Evolutionary conservation across 2,113 vertebrate genomes (phyloP).

Genomic region (Romanogobio albipinnatus): DNA sequence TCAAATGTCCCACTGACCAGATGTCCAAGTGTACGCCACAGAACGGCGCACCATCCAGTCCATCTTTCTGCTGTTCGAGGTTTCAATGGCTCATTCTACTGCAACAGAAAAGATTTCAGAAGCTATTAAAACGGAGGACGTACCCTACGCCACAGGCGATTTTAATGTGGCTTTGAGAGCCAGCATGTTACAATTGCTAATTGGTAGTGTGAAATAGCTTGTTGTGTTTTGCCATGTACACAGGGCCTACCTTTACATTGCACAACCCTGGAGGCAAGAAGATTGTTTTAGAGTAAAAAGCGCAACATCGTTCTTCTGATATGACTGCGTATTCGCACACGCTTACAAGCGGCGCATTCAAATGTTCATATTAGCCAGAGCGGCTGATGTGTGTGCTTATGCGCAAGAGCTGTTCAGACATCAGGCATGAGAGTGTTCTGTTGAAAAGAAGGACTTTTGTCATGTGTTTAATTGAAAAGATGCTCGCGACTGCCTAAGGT

Average conservation of each 20-base stretch:
- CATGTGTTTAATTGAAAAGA: slow-evolving; percentile 50
- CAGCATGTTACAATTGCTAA: slow-evolving; percentile 49
- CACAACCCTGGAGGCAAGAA: slow-evolving; percentile 46
- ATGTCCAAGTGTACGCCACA: slow-evolving; percentile 50
- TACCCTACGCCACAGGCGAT: slow-evolving; percentile 46
- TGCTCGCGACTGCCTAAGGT: slow-evolving; percentile 53
- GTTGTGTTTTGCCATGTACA: slow-evolving; percentile 48
- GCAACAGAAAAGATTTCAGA: slow-evolving; percentile 38
- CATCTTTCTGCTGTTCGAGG: slow-evolving; percentile 44
- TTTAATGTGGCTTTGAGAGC: slow-evolving; percentile 47
- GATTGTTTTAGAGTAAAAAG: slow-evolving; percentile 39
- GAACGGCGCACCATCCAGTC: slow-evolving; percentile 36
- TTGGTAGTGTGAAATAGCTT: slow-evolving; percentile 52
- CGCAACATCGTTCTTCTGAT: slow-evolving; percentile 27
- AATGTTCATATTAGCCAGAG: background rate
- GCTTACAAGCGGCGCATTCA: slow-evolving; percentile 24
- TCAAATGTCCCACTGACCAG: slow-evolving; percentile 53
- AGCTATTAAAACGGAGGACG: slow-evolving; percentile 43
- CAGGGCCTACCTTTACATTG: slow-evolving; percentile 36
- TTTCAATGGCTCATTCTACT: slow-evolving; percentile 47
- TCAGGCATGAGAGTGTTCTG: slow-evolving; percentile 7
- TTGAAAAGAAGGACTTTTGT: slow-evolving; percentile 40
- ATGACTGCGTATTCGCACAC: background rate
- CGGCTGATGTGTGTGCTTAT: background rate
- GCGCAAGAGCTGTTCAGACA: slow-evolving; percentile 5